These are phyloP conservation scores for Drosophila oshimai DNA, from an alignment of 1,140 invertebrate genomes.

Conservation along the genomic window DNA sequence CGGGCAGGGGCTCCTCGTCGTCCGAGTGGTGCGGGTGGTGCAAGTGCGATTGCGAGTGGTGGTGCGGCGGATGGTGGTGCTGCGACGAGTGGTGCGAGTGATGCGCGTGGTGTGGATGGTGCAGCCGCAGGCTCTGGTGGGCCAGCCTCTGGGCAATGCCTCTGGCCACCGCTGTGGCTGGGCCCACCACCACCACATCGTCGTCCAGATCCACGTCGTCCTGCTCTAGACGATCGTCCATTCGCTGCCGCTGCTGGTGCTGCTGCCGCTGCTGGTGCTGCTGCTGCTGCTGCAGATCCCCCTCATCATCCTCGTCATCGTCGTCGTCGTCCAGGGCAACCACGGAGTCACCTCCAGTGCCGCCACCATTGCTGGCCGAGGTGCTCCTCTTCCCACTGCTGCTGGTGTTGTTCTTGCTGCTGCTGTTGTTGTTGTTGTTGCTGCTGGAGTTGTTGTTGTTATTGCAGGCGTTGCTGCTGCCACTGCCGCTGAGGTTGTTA, in stretches of 20 bases:
- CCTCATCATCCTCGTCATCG: conserved; percentile 37
- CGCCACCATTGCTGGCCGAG: conserved; percentile 45
- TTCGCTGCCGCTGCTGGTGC: not conserved
- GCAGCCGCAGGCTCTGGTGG: conserved; percentile 41
- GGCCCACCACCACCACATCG: conserved; percentile 42
- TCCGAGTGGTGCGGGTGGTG: conserved; percentile 8
- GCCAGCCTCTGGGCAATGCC: conserved; percentile 57
- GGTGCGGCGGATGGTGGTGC: conserved; percentile 3
- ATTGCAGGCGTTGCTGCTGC: conserved; percentile 24
- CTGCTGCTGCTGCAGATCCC: not conserved
- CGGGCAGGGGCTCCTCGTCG: conserved; percentile 46
- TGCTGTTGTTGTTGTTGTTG: conserved; percentile 19
- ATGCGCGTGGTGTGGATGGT: conserved; percentile 7
- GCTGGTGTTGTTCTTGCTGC: conserved; percentile 31
- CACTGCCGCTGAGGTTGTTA: conserved; percentile 12
- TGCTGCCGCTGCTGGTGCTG: not conserved
- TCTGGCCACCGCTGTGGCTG: conserved; percentile 29
- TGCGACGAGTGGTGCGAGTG: conserved; percentile 11
- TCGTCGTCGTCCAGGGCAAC: conserved; percentile 54
- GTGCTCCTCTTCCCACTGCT: conserved; percentile 46
- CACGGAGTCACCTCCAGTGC: conserved; percentile 11
- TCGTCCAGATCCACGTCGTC: conserved; percentile 39
- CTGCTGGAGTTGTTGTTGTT: conserved; percentile 20
- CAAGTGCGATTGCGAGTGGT: not conserved
- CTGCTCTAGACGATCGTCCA: conserved; percentile 6